Conservation (phyloP, 2,113 vertebrate species). For the Leuciscus idus region DNA sequence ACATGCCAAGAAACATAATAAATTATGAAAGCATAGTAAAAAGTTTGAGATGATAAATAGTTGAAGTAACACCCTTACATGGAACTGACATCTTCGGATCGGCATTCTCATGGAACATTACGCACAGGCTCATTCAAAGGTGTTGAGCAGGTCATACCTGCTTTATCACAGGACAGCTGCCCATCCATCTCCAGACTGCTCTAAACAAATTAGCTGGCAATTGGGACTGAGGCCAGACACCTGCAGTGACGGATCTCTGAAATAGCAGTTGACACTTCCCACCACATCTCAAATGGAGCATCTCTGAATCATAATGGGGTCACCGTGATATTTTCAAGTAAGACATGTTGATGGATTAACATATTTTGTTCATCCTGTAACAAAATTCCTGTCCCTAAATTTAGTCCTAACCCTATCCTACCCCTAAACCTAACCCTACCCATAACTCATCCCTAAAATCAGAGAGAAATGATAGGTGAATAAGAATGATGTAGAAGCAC, state of each 20-base stretch:
- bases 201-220: slow-evolving; percentile 29
- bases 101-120: neutral
- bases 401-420: too few relatives aligned
- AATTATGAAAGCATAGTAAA: neutral
- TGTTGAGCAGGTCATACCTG: neutral
- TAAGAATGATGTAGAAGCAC: too few relatives aligned
- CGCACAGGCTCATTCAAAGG: neutral
- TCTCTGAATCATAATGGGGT: slow-evolving; percentile 24
- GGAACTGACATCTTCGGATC: neutral
- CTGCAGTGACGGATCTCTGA: slow-evolving; percentile 21
- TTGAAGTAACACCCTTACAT: neutral
- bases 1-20: neutral
- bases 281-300: neutral
- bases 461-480: too few relatives aligned
- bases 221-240: slow-evolving; percentile 23
- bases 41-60: neutral
- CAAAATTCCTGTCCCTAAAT: too few relatives aligned
- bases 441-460: too few relatives aligned
- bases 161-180: slow-evolving; percentile 35
- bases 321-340: too few relatives aligned
- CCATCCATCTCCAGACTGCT: slow-evolving; percentile 39
- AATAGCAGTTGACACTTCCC: slow-evolving; percentile 12
- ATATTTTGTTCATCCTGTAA: too few relatives aligned
- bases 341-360: too few relatives aligned
- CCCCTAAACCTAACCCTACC: too few relatives aligned